Evolutionary conservation across 2,113 vertebrate genomes (phyloP).

Genomic region (Triplophysa siluroides): DNA sequence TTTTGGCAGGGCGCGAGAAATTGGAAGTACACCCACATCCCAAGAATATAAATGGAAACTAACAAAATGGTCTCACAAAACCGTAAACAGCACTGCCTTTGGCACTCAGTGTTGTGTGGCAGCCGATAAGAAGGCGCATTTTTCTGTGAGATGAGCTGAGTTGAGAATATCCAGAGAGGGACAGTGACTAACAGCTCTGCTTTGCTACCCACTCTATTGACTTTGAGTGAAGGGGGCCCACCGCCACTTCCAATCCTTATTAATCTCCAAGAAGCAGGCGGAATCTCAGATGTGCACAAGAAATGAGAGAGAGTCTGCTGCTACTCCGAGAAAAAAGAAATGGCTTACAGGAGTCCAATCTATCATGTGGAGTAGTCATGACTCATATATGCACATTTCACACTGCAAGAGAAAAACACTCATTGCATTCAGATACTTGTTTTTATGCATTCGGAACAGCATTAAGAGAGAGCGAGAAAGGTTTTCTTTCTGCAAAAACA

Average conservation of each 20-base stretch:
- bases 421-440: background rate
- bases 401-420: constrained; percentile 7
- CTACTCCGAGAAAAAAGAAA: constrained; percentile 23
- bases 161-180: constrained; percentile 25
- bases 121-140: constrained; percentile 34
- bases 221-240: constrained; percentile 22
- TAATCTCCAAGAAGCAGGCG: constrained; percentile 43
- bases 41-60: constrained; percentile 9
- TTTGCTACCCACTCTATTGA: constrained; percentile 16
- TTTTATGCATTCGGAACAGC: background rate
- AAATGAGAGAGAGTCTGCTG: constrained; percentile 29
- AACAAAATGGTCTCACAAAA: constrained; percentile 19
- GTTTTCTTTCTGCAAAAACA: background rate
- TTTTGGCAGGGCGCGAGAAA: constrained; percentile 15
- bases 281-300: background rate
- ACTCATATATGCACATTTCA: constrained; percentile 9
- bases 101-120: constrained; percentile 40
- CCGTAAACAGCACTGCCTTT: constrained; percentile 25
- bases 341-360: constrained; percentile 5
- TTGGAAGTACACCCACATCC: background rate
- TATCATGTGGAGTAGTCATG: background rate
- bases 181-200: constrained; percentile 24
- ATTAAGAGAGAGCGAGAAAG: background rate
- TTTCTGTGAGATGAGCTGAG: constrained; percentile 31
- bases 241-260: constrained; percentile 35